Evolutionary conservation across 2,888 invertebrate genomes (phyloP).

Genomic region (Heliconius sara): DNA sequence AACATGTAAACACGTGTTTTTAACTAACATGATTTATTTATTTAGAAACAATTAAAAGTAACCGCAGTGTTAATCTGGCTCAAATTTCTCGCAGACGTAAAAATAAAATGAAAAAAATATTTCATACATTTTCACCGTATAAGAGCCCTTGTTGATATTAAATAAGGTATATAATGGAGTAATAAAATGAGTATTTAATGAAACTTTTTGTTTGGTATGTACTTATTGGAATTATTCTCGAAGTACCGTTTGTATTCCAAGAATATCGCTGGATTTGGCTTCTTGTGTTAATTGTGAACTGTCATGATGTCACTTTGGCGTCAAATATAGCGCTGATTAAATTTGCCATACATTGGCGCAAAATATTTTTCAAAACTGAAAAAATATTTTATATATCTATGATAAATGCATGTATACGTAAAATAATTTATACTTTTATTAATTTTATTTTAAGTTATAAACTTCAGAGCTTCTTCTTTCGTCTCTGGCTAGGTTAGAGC

Average conservation of each 20-base stretch:
- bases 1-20: not conserved
- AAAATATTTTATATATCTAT: not conserved
- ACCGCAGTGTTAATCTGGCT: not conserved
- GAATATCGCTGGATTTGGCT: conserved; percentile 40
- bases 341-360: not conserved
- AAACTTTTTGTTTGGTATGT: not conserved
- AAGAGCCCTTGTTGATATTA: not conserved
- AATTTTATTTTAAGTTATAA: too few relatives aligned
- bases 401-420: not conserved
- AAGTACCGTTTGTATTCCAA: conserved; percentile 42
- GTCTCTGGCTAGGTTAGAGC: too few relatives aligned
- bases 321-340: conserved; percentile 36
- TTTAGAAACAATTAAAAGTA: conserved; percentile 19
- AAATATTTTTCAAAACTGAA: not conserved
- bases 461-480: too few relatives aligned
- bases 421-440: not conserved
- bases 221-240: conserved; percentile 31
- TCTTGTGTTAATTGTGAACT: conserved; percentile 39
- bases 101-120: conserved; percentile 2
- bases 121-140: not conserved
- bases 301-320: conserved; percentile 40
- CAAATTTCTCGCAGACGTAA: not conserved
- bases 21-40: conserved; percentile 11
- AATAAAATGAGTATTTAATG: not conserved
- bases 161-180: not conserved